Percentiles rank a stretch among this genome's conserved stretches.
Conservation (phyloP, 2,888 invertebrate species). For the Empis stercorea region DNA sequence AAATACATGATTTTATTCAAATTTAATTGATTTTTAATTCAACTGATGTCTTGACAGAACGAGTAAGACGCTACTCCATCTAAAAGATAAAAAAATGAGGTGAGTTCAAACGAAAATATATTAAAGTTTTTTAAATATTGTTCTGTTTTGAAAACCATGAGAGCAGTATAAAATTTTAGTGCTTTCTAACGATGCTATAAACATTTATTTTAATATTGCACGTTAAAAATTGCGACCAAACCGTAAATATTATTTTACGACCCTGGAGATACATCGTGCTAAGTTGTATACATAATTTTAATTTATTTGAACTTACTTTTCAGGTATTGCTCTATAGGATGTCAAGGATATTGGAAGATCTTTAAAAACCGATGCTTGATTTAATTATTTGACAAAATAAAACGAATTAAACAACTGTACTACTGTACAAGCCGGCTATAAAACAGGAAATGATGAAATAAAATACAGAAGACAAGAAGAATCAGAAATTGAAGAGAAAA, state of each 20-base stretch:
- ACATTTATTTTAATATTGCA: conserved; percentile 39
- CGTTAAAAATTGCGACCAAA: conserved; percentile 45
- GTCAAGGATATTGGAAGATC: too few species aligned
- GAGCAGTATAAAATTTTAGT: conserved; percentile 30
- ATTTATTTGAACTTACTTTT: too few species aligned
- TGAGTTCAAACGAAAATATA: not conserved
- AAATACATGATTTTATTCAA: conserved; percentile 81
- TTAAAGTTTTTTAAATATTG: conserved; percentile 9
- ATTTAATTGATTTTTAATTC: too few species aligned
- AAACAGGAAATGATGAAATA: too few species aligned
- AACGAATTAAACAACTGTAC: too few species aligned
- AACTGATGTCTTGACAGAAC: conserved; percentile 2
- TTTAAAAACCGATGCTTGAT: too few species aligned
- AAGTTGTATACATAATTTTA: conserved; percentile 18
- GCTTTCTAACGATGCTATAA: conserved; percentile 35
- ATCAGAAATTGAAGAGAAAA: too few species aligned
- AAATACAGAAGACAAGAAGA: too few species aligned
- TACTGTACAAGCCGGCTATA: too few species aligned
- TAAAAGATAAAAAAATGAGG: conserved; percentile 1
- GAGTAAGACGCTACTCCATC: conserved; percentile 10
- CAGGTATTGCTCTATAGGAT: too few species aligned
- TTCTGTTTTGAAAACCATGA: conserved; percentile 36
- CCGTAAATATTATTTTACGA: conserved; percentile 33
- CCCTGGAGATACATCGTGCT: conserved; percentile 52
- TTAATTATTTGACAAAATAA: too few species aligned